Conservation (phyloP, 2,113 vertebrate genomes). For the Lichenostomus cassidix region DNA sequence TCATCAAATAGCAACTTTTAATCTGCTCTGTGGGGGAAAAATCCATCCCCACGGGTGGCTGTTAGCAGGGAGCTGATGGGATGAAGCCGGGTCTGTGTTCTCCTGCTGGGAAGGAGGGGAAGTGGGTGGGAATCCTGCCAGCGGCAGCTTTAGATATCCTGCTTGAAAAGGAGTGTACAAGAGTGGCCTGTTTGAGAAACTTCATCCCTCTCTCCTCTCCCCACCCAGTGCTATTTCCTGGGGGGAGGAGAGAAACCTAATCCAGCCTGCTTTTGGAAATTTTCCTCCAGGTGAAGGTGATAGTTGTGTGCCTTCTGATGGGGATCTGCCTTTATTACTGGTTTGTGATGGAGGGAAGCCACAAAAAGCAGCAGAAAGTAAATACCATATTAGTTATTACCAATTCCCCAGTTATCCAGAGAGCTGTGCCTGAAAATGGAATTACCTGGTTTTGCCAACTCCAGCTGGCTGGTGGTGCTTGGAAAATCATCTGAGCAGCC, state of each 20-base stretch:
- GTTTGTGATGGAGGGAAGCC: background rate
- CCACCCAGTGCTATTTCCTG: conserved; percentile 1
- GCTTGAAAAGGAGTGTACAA: background rate
- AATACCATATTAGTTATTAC: background rate
- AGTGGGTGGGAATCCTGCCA: background rate
- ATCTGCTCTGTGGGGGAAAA: fast-evolving
- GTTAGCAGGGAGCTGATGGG: fast-evolving
- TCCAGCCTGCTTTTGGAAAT: background rate
- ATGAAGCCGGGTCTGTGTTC: background rate
- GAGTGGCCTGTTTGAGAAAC: background rate
- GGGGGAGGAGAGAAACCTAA: background rate
- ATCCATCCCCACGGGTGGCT: fast-evolving
- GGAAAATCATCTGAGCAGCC: background rate
- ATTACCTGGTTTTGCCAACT: background rate
- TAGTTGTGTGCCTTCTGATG: fast-evolving
- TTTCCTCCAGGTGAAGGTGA: background rate
- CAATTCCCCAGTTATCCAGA: background rate
- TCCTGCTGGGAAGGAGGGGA: background rate
- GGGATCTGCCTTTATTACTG: background rate
- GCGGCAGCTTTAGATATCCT: background rate
- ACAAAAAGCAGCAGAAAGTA: background rate
- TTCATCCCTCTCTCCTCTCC: background rate
- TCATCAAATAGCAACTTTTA: background rate
- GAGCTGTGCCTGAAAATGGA: background rate
- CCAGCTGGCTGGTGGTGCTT: background rate